phyloP scores from a whole-genome alignment of 2,888 invertebrate genomes.

The Augochlorella aurata region DNA sequence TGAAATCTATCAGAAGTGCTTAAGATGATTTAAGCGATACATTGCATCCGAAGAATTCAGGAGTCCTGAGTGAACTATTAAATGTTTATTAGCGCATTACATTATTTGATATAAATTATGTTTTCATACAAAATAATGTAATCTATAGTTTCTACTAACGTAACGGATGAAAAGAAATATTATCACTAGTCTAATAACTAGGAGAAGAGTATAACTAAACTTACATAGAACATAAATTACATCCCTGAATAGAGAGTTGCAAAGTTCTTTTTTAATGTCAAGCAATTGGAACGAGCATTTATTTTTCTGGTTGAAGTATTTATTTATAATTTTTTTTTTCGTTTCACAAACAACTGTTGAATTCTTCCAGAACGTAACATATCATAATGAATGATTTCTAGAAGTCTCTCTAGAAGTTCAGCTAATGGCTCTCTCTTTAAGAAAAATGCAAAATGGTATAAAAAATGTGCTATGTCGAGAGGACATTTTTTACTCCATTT shows the following conservation, averaged over 20 bases:
- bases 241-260: not conserved
- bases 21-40: not conserved
- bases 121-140: not conserved
- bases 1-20: conserved; percentile 20
- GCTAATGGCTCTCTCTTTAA: not conserved
- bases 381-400: conserved; percentile 24
- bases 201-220: not conserved
- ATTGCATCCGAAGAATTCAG: conserved; percentile 39
- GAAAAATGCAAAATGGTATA: not conserved
- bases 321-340: too few relatives aligned
- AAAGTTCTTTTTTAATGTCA: not conserved
- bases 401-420: not conserved
- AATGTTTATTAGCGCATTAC: not conserved
- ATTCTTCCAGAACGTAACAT: conserved; percentile 28
- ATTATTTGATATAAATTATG: not conserved
- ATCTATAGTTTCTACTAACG: not conserved
- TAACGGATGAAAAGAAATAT: not conserved
- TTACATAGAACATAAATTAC: not conserved
- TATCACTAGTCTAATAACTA: not conserved
- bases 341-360: conserved; percentile 19
- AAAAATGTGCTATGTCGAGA: conserved; percentile 1
- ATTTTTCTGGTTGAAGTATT: not conserved
- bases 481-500: conserved; percentile 11
- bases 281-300: not conserved
- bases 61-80: not conserved